Percentiles rank a stretch among this genome's conserved stretches.
phyloP scores from a whole-genome alignment of 2,797 vertebrate genomes.

The Ateles fusciceps region DNA sequence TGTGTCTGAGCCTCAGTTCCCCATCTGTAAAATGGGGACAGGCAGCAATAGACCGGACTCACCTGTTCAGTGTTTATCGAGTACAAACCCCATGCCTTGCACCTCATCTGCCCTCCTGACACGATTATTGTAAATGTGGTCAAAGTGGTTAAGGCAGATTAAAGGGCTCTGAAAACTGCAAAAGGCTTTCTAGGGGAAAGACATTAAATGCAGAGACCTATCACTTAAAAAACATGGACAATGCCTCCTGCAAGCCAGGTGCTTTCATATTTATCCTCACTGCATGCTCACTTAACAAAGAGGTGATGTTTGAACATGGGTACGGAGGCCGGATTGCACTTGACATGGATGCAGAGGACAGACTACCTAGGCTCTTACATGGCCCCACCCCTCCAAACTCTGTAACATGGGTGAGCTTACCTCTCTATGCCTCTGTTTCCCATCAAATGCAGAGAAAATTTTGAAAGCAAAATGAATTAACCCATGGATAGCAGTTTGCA shows the following conservation, averaged over 20 bases:
- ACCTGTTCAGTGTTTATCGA: not conserved
- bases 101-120: not conserved
- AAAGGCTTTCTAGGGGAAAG: too few species aligned
- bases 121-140: too few species aligned
- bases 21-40: not conserved
- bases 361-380: accelerated
- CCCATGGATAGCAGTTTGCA: not conserved
- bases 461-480: not conserved
- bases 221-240: accelerated
- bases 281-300: too few species aligned
- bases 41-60: not conserved
- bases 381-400: not conserved
- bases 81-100: accelerated
- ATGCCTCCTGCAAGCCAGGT: not conserved
- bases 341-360: too few species aligned
- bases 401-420: too few species aligned
- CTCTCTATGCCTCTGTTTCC: not conserved
- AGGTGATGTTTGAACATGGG: too few species aligned
- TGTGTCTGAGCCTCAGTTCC: not conserved
- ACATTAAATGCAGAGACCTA: not conserved
- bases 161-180: not conserved
- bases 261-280: too few species aligned
- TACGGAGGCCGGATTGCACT: not conserved
- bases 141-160: too few species aligned
- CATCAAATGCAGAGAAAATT: not conserved